Evolutionary conservation across 2,113 vertebrate genomes (phyloP).

Genomic region (Ranitomeya imitator): DNA sequence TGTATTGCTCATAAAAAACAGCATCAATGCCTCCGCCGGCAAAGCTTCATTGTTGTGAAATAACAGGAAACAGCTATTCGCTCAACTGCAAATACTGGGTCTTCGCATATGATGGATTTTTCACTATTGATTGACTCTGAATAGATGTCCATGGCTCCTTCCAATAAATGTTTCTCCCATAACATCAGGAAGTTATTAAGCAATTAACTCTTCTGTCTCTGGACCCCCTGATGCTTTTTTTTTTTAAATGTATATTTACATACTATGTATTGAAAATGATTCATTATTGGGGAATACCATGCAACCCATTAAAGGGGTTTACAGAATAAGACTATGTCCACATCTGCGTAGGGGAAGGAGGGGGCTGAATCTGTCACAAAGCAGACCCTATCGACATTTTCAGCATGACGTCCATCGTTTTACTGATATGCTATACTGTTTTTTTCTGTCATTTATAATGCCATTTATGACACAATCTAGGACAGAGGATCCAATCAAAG

Average conservation of each 20-base stretch:
- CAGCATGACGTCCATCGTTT: no score
- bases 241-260: not conserved
- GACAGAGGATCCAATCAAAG: no score
- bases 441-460: no score
- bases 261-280: not conserved
- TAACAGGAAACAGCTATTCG: constrained; percentile 15
- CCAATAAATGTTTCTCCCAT: constrained; percentile 50
- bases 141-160: constrained; percentile 36
- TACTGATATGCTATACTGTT: no score
- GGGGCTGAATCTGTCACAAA: no score
- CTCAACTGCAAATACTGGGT: constrained; percentile 24
- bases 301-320: no score
- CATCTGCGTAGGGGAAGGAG: no score
- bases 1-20: constrained; percentile 31
- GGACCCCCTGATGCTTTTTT: not conserved
- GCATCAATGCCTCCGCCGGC: not conserved
- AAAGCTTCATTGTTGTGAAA: constrained; percentile 42
- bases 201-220: constrained; percentile 14
- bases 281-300: no score
- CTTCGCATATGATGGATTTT: constrained; percentile 49
- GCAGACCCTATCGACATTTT: no score
- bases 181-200: constrained; percentile 21
- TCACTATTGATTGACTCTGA: constrained; percentile 55
- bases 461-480: no score
- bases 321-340: no score